Percentiles rank a stretch among this genome's conserved stretches.
These are phyloP conservation scores for Amiota communis DNA, from an alignment of 2,888 invertebrate species.

Conservation along the genomic window DNA sequence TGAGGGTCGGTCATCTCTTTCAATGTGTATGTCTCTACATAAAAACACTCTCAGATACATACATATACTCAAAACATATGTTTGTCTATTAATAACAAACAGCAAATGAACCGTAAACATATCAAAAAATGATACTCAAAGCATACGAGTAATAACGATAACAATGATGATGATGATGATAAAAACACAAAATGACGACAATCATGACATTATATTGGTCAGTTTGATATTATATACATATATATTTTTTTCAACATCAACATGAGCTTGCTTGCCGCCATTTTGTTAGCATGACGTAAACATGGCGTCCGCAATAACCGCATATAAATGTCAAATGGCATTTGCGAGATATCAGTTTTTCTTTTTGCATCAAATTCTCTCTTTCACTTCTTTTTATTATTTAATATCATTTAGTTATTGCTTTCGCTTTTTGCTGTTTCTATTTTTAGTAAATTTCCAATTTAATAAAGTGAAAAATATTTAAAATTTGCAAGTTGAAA, in stretches of 20 bases:
- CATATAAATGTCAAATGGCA: slow-evolving; percentile 29
- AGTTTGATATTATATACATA: background rate
- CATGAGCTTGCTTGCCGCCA: background rate
- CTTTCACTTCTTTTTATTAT: background rate
- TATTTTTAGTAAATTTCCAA: too few species aligned
- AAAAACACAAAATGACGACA: slow-evolving; percentile 38
- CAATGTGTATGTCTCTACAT: too few species aligned
- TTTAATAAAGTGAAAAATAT: slow-evolving; percentile 9
- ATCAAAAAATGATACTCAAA: background rate
- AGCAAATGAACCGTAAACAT: slow-evolving; percentile 59
- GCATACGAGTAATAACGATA: too few species aligned
- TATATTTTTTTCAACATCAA: background rate
- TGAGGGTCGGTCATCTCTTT: slow-evolving; percentile 58
- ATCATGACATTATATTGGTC: slow-evolving; percentile 47
- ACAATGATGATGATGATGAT: too few species aligned
- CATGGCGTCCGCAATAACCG: background rate
- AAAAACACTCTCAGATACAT: slow-evolving; percentile 25
- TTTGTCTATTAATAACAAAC: slow-evolving; percentile 62
- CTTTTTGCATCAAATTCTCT: background rate
- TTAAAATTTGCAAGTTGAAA: slow-evolving; percentile 1
- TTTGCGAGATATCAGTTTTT: background rate
- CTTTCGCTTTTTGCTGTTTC: too few species aligned
- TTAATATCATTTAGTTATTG: background rate
- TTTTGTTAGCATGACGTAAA: background rate
- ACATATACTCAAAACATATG: slow-evolving; percentile 66